These are phyloP conservation scores for Phalacrocorax pelagicus DNA, from an alignment of 2,113 vertebrate species.

Conservation along the genomic window DNA sequence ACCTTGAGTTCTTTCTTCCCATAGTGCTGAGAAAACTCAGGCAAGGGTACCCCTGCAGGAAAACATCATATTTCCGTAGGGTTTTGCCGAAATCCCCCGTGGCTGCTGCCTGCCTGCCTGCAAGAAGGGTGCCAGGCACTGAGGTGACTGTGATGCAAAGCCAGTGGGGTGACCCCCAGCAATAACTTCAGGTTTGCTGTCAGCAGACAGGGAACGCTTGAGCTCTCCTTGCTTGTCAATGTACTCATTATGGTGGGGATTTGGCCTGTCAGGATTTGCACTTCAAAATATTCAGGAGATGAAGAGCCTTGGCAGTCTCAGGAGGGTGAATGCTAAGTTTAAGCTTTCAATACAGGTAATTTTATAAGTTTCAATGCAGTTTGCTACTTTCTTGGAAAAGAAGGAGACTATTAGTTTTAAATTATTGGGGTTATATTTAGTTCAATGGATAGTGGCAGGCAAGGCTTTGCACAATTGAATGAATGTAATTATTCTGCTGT, in stretches of 20 bases:
- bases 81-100: background rate
- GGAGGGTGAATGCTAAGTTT: background rate
- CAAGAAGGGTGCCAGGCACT: background rate
- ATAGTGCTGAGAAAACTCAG: background rate
- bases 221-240: background rate
- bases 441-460: background rate
- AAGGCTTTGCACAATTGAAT: background rate
- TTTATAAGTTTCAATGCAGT: background rate
- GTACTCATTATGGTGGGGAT: background rate
- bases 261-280: background rate
- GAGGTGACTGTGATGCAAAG: background rate
- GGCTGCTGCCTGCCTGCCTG: background rate
- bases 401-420: background rate
- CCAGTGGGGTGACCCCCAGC: background rate
- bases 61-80: background rate
- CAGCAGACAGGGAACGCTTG: background rate
- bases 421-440: background rate
- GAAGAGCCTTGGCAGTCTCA: background rate
- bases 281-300: background rate
- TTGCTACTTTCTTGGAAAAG: background rate
- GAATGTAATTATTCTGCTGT: background rate
- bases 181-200: background rate
- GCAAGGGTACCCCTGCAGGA: background rate
- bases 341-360: background rate
- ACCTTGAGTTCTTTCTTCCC: background rate